Conservation (phyloP, 1,140 invertebrate species). For the Euwallacea fornicatus region DNA sequence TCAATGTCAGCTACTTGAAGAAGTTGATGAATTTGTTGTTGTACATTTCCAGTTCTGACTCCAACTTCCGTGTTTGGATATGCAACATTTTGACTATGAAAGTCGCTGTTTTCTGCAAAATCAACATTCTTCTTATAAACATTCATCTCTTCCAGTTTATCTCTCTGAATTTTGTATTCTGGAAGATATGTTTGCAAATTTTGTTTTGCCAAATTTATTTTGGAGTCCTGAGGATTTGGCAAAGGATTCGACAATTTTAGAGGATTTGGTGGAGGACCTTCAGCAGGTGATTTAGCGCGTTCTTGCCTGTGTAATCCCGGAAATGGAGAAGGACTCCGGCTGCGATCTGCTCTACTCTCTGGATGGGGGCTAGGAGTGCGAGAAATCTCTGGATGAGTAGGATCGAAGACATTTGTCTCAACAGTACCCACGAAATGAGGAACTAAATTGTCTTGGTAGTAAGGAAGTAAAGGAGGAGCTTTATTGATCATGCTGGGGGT, state of each 20-base stretch:
- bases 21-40: slow-evolving; percentile 30
- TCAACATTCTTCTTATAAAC: slow-evolving; percentile 19
- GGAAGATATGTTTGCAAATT: slow-evolving; percentile 47
- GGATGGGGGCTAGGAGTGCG: slow-evolving; percentile 60
- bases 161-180: slow-evolving; percentile 42
- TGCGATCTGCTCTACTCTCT: slow-evolving; percentile 44
- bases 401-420: slow-evolving; percentile 60
- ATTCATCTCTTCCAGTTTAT: slow-evolving; percentile 31
- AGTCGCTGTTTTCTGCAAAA: slow-evolving; percentile 2
- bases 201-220: slow-evolving; percentile 45
- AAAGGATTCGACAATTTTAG: slow-evolving; percentile 51
- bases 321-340: slow-evolving; percentile 51
- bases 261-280: slow-evolving; percentile 63
- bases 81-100: slow-evolving; percentile 26
- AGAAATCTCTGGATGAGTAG: slow-evolving; percentile 58
- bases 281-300: slow-evolving; percentile 59
- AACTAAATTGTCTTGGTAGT: slow-evolving; percentile 67
- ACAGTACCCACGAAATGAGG: slow-evolving; percentile 60
- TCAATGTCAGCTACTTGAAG: slow-evolving; percentile 26
- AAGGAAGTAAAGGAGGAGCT: slow-evolving; percentile 65
- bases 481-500: slow-evolving; percentile 67
- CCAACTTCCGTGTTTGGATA: slow-evolving; percentile 5
- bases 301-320: slow-evolving; percentile 9
- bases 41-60: slow-evolving; percentile 26
- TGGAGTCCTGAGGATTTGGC: slow-evolving; percentile 41